Conservation (phyloP, 2,113 vertebrate genomes). For the Ia io region DNA sequence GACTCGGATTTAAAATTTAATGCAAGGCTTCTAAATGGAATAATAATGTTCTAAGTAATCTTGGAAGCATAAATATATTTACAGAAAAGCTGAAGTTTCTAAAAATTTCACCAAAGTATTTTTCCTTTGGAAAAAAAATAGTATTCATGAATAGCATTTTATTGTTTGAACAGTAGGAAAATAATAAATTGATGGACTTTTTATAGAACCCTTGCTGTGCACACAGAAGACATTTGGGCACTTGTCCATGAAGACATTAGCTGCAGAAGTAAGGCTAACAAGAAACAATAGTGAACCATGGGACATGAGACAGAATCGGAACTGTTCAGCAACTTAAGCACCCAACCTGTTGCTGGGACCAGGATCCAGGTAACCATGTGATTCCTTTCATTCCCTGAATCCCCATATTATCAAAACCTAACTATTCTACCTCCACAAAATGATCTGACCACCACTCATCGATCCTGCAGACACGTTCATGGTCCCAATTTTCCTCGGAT, state of each 20-base stretch:
- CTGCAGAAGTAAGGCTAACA: not conserved
- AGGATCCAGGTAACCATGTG: not conserved
- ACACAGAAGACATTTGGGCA: not conserved
- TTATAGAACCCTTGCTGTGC: not conserved
- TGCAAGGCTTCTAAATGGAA: not conserved
- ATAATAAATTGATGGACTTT: not conserved
- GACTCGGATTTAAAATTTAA: conserved; percentile 38
- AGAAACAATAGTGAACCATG: not conserved
- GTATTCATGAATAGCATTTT: not conserved
- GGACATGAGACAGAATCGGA: accelerated
- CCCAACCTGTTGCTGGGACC: not conserved
- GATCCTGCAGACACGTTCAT: not conserved
- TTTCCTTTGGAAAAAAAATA: conserved; percentile 24
- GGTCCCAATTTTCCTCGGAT: not conserved
- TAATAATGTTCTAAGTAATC: conserved; percentile 24
- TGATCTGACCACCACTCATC: not conserved
- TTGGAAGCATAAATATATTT: conserved; percentile 39
- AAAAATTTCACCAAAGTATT: conserved; percentile 2
- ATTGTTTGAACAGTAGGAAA: conserved; percentile 10
- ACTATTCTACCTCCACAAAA: not conserved
- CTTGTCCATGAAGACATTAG: not conserved
- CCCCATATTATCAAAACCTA: not conserved
- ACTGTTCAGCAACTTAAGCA: not conserved
- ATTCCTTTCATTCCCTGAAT: not conserved
- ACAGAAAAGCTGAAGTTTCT: not conserved